A percentile compares a stretch with the other conserved stretches of the same genome.
These are phyloP conservation scores for Varroa destructor DNA, from an alignment of 1,140 invertebrate genomes.

Conservation along the genomic window DNA sequence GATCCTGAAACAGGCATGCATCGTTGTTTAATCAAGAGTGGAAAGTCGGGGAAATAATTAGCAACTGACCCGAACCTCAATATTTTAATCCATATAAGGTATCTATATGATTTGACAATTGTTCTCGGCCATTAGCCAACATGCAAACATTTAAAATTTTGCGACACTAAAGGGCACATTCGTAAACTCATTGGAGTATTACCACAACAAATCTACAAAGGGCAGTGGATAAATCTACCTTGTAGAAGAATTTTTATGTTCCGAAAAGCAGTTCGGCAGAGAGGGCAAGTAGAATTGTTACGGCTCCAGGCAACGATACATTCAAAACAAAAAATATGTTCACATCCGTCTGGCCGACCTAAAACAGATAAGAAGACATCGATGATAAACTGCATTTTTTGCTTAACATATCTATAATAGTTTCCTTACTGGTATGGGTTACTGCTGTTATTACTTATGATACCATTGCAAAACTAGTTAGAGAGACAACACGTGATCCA, in stretches of 20 bases:
- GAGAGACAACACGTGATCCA: background rate
- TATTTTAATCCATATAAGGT: no score
- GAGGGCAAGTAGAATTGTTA: background rate
- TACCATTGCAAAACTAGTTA: background rate
- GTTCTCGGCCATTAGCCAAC: no score
- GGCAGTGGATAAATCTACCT: background rate
- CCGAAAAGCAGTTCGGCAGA: background rate
- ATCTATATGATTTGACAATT: no score
- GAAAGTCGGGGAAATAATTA: background rate
- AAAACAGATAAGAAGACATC: slow-evolving; percentile 18
- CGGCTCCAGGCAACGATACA: slow-evolving; percentile 18
- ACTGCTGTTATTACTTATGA: background rate
- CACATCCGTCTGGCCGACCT: background rate
- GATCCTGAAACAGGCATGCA: background rate
- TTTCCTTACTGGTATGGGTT: background rate
- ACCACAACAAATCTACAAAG: no score
- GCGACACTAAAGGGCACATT: no score
- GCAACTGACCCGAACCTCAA: background rate
- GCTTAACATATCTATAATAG: background rate
- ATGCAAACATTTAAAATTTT: no score
- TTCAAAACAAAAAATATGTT: slow-evolving; percentile 1
- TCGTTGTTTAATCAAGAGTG: background rate
- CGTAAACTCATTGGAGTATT: no score
- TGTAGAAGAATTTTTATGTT: slow-evolving; percentile 1
- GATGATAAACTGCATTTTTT: background rate